Evolutionary conservation across 1,140 invertebrate species (phyloP).

Genomic region (Aricia agestis): DNA sequence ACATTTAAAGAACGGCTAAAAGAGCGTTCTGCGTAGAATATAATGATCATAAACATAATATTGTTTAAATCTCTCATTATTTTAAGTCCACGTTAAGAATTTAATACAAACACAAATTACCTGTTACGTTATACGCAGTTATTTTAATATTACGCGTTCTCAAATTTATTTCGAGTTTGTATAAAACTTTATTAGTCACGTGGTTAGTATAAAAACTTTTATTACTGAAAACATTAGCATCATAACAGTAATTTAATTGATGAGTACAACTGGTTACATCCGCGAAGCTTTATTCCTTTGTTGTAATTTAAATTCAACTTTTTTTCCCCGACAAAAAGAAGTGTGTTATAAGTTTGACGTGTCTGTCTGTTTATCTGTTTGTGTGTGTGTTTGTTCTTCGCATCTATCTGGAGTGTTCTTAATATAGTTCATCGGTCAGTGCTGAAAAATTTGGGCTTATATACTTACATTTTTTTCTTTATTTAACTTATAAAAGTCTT

Average conservation of each 20-base stretch:
- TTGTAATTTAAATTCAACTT: background rate
- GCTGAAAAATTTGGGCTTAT: too few relatives aligned
- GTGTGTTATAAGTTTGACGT: too few relatives aligned
- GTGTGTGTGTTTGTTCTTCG: too few relatives aligned
- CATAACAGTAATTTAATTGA: background rate
- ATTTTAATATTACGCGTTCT: background rate
- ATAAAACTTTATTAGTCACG: background rate
- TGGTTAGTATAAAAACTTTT: background rate
- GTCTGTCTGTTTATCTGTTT: too few relatives aligned
- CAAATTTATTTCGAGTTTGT: background rate
- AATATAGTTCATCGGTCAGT: too few relatives aligned
- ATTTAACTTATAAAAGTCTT: too few relatives aligned
- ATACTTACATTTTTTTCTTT: too few relatives aligned
- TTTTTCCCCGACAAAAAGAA: too few relatives aligned
- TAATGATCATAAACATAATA: too few relatives aligned
- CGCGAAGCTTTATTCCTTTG: background rate
- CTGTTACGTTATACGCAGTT: background rate
- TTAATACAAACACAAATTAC: background rate
- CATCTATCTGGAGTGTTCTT: too few relatives aligned
- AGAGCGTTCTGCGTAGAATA: too few relatives aligned
- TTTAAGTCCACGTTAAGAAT: background rate
- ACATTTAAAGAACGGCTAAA: too few relatives aligned
- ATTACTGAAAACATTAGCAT: background rate
- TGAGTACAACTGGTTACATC: background rate
- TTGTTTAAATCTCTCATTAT: background rate